Percentiles rank a stretch among this genome's conserved stretches.
phyloP scores from a whole-genome alignment of 2,888 invertebrate species.

The Miltochrista miniata region DNA sequence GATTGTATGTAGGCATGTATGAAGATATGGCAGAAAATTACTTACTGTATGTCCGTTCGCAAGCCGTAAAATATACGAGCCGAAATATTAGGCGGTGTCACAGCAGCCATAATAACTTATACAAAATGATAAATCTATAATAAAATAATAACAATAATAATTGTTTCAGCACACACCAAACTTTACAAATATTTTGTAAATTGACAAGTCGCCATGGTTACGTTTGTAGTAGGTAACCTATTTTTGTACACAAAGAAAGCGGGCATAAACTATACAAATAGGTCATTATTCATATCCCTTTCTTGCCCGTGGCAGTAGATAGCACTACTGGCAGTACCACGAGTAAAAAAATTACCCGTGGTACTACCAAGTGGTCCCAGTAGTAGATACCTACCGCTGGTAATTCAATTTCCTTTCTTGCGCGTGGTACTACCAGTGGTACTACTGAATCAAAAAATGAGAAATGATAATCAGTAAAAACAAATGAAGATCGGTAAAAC shows the following conservation, averaged over 20 bases:
- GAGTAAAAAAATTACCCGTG: too few species aligned
- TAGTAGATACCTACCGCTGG: too few species aligned
- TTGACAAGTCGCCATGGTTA: conserved; percentile 29
- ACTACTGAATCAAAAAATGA: too few species aligned
- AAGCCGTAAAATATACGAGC: conserved; percentile 86
- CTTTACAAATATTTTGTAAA: conserved; percentile 7
- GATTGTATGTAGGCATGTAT: too few species aligned
- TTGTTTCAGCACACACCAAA: not conserved
- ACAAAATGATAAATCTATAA: conserved; percentile 9
- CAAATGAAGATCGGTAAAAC: too few species aligned
- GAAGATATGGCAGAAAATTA: conserved; percentile 21
- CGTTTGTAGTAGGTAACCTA: conserved; percentile 9
- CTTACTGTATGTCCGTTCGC: conserved; percentile 83
- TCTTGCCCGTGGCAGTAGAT: not conserved
- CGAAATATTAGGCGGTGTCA: conserved; percentile 79
- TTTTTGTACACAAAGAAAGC: not conserved
- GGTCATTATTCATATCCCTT: not conserved
- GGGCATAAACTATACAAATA: too few species aligned
- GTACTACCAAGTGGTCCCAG: too few species aligned
- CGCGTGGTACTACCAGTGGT: too few species aligned
- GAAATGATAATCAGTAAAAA: too few species aligned
- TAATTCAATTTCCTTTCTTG: too few species aligned
- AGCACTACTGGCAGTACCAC: too few species aligned
- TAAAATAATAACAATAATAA: conserved; percentile 1
- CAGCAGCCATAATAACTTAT: conserved; percentile 46